Conservation (phyloP, 2,113 vertebrate genomes). For the Ptilonorhynchus violaceus region DNA sequence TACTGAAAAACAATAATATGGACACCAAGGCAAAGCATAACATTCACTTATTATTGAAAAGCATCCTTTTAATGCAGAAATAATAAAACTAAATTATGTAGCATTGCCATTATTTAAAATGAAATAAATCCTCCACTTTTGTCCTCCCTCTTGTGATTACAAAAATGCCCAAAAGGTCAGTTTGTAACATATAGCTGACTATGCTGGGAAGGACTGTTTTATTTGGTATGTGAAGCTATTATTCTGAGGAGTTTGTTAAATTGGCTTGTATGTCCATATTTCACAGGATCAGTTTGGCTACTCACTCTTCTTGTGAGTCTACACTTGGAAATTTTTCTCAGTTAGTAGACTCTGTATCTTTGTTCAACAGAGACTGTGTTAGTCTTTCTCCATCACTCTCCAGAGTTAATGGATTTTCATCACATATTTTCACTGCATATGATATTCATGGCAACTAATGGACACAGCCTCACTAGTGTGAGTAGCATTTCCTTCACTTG, state of each 20-base stretch:
- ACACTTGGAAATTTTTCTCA: background rate
- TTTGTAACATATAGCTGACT: background rate
- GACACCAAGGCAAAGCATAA: background rate
- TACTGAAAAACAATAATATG: background rate
- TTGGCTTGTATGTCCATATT: background rate
- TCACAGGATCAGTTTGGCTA: background rate
- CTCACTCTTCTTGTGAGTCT: background rate
- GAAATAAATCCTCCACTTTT: background rate
- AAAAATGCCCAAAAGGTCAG: background rate
- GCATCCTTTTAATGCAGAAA: background rate
- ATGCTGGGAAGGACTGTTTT: background rate
- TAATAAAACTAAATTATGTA: background rate
- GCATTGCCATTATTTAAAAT: background rate
- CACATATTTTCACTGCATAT: background rate
- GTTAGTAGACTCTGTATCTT: background rate
- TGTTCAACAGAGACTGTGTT: background rate
- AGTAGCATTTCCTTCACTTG: background rate
- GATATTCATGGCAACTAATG: background rate
- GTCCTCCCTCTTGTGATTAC: background rate
- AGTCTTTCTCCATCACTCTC: background rate
- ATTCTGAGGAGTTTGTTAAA: background rate
- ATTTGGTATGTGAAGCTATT: background rate
- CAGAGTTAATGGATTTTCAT: background rate
- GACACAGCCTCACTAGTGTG: rapidly evolving
- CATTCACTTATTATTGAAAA: background rate